Conservation (phyloP, 2,113 vertebrate species). For the Gavia stellata region DNA sequence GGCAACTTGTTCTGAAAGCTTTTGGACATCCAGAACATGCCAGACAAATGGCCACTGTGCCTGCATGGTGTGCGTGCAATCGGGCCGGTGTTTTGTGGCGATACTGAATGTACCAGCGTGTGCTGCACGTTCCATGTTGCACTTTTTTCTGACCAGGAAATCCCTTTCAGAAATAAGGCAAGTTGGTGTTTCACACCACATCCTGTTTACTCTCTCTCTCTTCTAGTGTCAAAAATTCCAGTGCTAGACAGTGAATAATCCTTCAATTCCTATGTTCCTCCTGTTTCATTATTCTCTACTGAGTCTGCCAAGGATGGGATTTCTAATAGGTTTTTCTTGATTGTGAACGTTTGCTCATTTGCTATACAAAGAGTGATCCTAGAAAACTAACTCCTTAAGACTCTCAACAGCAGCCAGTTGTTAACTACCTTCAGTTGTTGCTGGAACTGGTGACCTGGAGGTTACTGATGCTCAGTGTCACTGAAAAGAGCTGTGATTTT, state of each 20-base stretch:
- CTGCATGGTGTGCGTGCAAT: not conserved
- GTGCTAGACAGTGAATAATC: slow-evolving; percentile 29
- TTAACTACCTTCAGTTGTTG: not conserved
- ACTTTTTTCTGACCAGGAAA: slow-evolving; percentile 34
- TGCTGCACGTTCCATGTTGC: not conserved
- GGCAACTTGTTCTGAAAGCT: not conserved
- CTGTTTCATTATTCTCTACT: not conserved
- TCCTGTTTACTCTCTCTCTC: slow-evolving; percentile 58
- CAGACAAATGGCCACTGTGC: not conserved
- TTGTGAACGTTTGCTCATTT: not conserved
- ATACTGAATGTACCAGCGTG: not conserved
- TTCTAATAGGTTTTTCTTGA: not conserved
- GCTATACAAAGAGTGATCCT: not conserved
- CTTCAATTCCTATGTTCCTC: not conserved
- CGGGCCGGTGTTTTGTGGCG: not conserved
- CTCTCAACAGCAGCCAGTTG: not conserved
- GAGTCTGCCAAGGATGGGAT: not conserved
- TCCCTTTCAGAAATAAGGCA: slow-evolving; percentile 31
- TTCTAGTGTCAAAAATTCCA: slow-evolving; percentile 54
- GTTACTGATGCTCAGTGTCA: not conserved
- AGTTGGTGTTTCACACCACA: slow-evolving; percentile 35
- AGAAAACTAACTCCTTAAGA: not conserved
- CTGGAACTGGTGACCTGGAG: not conserved
- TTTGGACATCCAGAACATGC: not conserved
- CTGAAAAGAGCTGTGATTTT: not conserved